These are phyloP conservation scores for Carassius gibelio DNA, from an alignment of 2,113 vertebrate species.

Conservation along the genomic window DNA sequence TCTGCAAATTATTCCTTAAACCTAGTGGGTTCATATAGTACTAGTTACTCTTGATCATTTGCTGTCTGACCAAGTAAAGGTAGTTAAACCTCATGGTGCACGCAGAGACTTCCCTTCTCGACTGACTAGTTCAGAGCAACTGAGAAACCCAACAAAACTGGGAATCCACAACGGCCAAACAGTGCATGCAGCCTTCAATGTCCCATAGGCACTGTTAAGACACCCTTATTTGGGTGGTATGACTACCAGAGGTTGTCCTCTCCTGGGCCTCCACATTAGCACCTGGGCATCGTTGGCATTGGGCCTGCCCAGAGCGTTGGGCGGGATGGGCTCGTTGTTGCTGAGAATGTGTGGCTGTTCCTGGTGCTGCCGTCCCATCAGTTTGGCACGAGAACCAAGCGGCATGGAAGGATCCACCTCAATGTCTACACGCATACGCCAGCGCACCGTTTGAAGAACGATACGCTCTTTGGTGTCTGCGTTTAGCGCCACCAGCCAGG, in stretches of 20 bases:
- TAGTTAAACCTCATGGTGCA: constrained; percentile 7
- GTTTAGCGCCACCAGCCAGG: constrained; percentile 90
- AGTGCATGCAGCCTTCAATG: constrained; percentile 22
- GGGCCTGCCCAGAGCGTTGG: constrained; percentile 86
- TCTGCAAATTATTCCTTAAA: not conserved
- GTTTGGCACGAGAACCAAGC: constrained; percentile 81
- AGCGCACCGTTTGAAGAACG: constrained; percentile 87
- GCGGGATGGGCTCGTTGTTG: constrained; percentile 87
- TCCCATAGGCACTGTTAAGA: constrained; percentile 14
- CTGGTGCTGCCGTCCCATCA: constrained; percentile 86
- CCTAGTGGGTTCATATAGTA: not conserved
- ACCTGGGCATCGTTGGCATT: constrained; percentile 91
- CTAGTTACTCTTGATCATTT: not conserved
- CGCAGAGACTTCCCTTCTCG: not conserved
- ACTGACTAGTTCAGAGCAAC: not conserved
- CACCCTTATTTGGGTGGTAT: constrained; percentile 84
- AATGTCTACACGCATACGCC: constrained; percentile 89
- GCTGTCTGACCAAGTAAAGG: not conserved
- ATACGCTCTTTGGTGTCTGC: constrained; percentile 87
- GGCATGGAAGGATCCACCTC: constrained; percentile 85
- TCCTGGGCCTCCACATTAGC: constrained; percentile 89
- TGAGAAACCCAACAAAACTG: constrained; percentile 2
- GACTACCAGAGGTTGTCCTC: constrained; percentile 83
- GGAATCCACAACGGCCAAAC: constrained; percentile 6
- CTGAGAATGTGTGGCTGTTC: constrained; percentile 88